Conservation (phyloP, 2,113 vertebrate species). For the Chloebia gouldiae region DNA sequence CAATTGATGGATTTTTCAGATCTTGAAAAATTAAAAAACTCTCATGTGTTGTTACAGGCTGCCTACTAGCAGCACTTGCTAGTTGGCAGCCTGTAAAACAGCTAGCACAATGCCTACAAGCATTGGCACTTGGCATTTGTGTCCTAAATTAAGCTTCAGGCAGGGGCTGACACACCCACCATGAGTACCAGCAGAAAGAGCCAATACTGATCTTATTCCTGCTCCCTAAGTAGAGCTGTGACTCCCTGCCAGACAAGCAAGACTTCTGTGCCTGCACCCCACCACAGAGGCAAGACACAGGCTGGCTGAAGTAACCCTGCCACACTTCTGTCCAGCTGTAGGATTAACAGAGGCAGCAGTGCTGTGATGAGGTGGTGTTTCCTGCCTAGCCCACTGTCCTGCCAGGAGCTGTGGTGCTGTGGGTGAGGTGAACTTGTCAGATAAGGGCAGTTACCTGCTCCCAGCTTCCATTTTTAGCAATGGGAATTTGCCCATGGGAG, state of each 20-base stretch:
- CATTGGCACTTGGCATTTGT: not conserved
- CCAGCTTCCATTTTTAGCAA: not conserved
- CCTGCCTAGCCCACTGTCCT: fast-evolving
- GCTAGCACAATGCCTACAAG: too few species aligned
- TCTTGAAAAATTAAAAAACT: not conserved
- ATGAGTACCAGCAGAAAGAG: not conserved
- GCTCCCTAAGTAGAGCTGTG: not conserved
- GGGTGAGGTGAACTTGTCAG: not conserved
- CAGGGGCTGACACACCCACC: not conserved
- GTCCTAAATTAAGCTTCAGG: not conserved
- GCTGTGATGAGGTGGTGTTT: not conserved
- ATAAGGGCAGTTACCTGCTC: not conserved
- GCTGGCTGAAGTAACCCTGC: not conserved
- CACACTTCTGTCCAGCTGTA: not conserved
- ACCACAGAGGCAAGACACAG: not conserved
- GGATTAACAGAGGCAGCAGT: not conserved
- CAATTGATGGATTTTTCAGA: not conserved
- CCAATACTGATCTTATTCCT: not conserved
- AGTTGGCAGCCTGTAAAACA: too few species aligned
- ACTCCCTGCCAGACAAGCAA: not conserved
- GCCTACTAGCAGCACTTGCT: too few species aligned
- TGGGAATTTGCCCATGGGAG: not conserved
- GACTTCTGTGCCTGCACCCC: not conserved
- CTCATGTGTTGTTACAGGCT: not conserved
- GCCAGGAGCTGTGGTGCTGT: not conserved